Conservation (phyloP, 2,797 vertebrate species). For the Coreius guichenoti region DNA sequence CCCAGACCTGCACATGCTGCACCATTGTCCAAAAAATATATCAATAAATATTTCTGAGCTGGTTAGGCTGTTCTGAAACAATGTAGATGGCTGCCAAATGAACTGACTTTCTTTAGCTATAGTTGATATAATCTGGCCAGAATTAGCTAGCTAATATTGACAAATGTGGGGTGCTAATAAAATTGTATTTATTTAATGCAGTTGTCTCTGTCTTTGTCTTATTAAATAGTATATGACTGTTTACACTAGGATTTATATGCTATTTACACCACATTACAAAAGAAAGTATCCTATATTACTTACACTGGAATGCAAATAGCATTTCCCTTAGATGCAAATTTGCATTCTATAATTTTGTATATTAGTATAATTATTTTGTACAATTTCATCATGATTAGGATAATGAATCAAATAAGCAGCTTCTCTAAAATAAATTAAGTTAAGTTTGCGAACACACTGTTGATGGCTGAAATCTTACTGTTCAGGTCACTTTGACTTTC, state of each 20-base stretch:
- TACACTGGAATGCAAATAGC: not conserved
- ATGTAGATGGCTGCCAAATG: not conserved
- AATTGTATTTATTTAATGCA: too few relatives aligned
- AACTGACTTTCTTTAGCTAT: not conserved
- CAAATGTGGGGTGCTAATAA: not conserved
- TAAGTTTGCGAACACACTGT: not conserved
- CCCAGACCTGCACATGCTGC: too few relatives aligned
- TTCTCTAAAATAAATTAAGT: not conserved
- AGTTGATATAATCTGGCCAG: not conserved
- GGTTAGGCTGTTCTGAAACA: not conserved
- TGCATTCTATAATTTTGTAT: not conserved
- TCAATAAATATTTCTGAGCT: not conserved
- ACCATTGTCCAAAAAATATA: too few relatives aligned
- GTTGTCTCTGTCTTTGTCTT: too few relatives aligned
- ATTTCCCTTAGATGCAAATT: not conserved
- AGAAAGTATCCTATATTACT: not conserved
- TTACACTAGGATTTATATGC: not conserved
- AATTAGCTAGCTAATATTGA: not conserved
- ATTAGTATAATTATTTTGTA: not conserved
- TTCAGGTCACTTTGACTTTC: slow-evolving; percentile 30
- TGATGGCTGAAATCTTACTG: not conserved
- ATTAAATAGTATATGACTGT: too few relatives aligned
- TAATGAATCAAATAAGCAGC: not conserved
- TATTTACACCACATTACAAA: not conserved
- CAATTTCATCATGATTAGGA: too few relatives aligned